Base-by-base conservation (phyloP, 2,888 invertebrate genomes). In the Thereva unica region DNA sequence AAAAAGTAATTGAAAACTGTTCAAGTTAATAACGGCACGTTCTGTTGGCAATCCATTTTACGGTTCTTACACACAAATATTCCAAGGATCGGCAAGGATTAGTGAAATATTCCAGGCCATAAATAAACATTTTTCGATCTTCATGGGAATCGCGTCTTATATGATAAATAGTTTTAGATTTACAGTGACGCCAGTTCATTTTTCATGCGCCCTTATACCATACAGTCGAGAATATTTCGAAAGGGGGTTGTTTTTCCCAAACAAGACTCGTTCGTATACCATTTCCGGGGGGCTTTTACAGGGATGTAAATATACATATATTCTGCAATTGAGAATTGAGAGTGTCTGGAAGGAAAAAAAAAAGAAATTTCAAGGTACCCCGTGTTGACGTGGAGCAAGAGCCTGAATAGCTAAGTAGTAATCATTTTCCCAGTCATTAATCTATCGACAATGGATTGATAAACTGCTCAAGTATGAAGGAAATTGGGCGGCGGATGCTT, bases 121-220 rank as follows among this genome's bases (percentile, higher is more conserved):
- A 45, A 59, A 59, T 59, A 59, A 59, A 41, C 45, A 45, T 47
- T 45, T 47, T 59, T 59, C 57, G 12, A 23, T 56, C 35, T 45
- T 56, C 35, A 47, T 37, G 47, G 45, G 37, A 59, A 59, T 59
- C 57, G 57, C 38, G 47, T 59, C 57, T 47, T 59, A 47, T 59
- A 59, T 59, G 57, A 59, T 59, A 59, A 59, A 59, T 59, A 59
- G 57, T 47, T 59, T 59, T 59, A 59, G 57, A 59, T 59, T 59
- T 59, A 47, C 47, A 59, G 45, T 47, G 57, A 59, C 47, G 12
- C 57, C 57, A 12, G 38, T 47, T 23, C 57, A 59, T 59, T 59
- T 59, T 59, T 59, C 57, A 59, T 10, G 10, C 38, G 57, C 38
- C 47, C 53, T 53, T 35, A 38, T 38, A 53, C 38, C 53, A 5